Conservation (phyloP, 2,113 vertebrate genomes). For the Amblyornis subalaris region DNA sequence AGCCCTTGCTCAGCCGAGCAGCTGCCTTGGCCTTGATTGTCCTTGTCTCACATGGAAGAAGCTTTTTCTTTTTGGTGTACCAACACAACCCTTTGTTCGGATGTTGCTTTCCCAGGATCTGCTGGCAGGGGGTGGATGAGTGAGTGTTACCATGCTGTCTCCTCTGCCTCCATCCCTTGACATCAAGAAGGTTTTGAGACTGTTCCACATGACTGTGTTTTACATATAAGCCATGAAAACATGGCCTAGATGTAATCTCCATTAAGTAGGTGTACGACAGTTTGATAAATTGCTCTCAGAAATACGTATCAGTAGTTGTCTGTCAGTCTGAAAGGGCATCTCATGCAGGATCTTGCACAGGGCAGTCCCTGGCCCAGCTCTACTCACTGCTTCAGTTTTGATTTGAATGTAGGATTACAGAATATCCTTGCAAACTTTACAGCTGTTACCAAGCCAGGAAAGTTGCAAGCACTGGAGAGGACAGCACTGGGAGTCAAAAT, state of each 20-base stretch:
- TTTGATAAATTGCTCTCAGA: not conserved
- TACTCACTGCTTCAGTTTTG: not conserved
- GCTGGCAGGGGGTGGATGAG: not conserved
- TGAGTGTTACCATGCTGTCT: not conserved
- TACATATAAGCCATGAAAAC: not conserved
- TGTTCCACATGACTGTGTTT: not conserved
- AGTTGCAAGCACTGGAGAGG: not conserved
- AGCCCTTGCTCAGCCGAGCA: not conserved
- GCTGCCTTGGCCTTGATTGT: not conserved
- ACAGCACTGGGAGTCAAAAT: not conserved
- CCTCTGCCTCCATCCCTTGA: not conserved
- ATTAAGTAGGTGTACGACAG: not conserved
- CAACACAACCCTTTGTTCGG: not conserved
- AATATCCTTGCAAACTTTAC: not conserved
- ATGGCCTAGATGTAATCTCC: not conserved
- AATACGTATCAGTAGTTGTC: not conserved
- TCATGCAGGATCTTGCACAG: not conserved
- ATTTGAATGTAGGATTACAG: not conserved
- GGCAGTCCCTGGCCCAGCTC: not conserved
- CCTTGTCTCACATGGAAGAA: not conserved
- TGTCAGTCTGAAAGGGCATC: not conserved
- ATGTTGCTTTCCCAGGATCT: fast-evolving
- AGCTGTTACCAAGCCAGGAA: not conserved
- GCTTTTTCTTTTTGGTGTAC: not conserved
- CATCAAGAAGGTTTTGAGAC: not conserved